These are phyloP conservation scores for Diloba caeruleocephala DNA, from an alignment of 2,888 invertebrate genomes.

Conservation along the genomic window DNA sequence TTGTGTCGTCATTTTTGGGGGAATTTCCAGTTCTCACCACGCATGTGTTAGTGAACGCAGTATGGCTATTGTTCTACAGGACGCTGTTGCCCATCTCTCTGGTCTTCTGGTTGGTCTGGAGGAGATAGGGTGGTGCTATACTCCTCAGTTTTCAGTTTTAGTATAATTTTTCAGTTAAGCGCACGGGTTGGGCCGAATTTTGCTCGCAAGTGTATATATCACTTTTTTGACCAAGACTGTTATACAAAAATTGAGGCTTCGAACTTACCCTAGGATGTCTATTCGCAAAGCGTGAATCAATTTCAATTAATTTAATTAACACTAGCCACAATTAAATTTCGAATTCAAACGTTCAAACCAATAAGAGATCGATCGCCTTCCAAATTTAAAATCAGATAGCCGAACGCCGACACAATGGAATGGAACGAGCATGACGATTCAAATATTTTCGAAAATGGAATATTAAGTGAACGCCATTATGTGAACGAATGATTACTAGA, in stretches of 20 bases:
- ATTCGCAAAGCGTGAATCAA: conserved; percentile 33
- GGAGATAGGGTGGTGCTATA: no score
- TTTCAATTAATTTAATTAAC: conserved; percentile 67
- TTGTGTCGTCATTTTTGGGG: no score
- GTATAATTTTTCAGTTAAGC: no score
- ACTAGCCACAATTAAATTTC: conserved; percentile 67
- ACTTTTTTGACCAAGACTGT: no score
- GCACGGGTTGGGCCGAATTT: no score
- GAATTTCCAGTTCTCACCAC: no score
- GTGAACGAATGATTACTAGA: conserved; percentile 81
- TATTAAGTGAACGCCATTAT: conserved; percentile 88
- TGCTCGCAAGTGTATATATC: no score
- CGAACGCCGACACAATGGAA: conserved; percentile 82
- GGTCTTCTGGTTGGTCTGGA: no score
- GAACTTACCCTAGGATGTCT: conserved; percentile 25
- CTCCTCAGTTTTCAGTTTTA: no score
- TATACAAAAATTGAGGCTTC: conserved; percentile 11
- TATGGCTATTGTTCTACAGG: no score
- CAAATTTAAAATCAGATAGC: conserved; percentile 86
- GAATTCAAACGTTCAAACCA: conserved; percentile 75
- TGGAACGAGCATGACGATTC: conserved; percentile 87
- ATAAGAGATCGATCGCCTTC: conserved; percentile 83
- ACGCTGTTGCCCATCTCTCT: no score
- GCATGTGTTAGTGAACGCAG: no score
- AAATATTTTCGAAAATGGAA: conserved; percentile 88